A percentile compares a stretch with the other conserved stretches of the same genome.
Conservation (phyloP, 2,888 invertebrate species). For the Lamellibrachia columna region DNA sequence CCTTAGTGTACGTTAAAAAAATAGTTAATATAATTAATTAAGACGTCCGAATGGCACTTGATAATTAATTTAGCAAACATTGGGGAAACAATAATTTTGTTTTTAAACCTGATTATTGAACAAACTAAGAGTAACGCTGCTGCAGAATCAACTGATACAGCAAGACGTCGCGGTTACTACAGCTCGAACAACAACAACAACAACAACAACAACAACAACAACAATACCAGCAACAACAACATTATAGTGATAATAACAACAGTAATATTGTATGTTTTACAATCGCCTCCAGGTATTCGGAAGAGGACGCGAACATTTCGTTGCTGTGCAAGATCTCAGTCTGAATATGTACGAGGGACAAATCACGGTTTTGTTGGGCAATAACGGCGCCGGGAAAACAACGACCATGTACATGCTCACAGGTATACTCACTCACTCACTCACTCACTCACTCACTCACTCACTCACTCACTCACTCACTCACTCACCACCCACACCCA, state of each 20-base stretch:
- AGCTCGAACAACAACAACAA: neutral
- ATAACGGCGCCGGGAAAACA: constrained; percentile 90
- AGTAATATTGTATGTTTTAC: neutral
- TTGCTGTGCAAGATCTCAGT: constrained; percentile 77
- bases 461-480: neutral
- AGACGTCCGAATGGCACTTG: too few relatives aligned
- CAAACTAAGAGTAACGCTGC: too few relatives aligned
- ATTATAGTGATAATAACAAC: neutral
- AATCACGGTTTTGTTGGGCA: constrained; percentile 87
- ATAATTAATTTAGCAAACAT: too few relatives aligned
- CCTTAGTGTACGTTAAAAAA: too few relatives aligned
- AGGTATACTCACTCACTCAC: constrained; percentile 63
- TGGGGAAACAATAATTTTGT: too few relatives aligned
- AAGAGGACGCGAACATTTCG: constrained; percentile 45
- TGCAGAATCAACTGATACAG: too few relatives aligned
- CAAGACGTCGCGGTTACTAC: too few relatives aligned
- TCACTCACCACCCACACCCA: neutral
- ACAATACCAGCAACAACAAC: neutral
- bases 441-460: constrained; percentile 17
- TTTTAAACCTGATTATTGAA: too few relatives aligned
- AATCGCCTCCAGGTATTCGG: neutral
- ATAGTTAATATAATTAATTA: too few relatives aligned
- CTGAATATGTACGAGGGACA: constrained; percentile 83
- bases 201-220: neutral
- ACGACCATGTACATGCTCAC: constrained; percentile 94